These are phyloP conservation scores for Clarias macrocephalus DNA, from an alignment of 2,113 vertebrate genomes.

Conservation along the genomic window DNA sequence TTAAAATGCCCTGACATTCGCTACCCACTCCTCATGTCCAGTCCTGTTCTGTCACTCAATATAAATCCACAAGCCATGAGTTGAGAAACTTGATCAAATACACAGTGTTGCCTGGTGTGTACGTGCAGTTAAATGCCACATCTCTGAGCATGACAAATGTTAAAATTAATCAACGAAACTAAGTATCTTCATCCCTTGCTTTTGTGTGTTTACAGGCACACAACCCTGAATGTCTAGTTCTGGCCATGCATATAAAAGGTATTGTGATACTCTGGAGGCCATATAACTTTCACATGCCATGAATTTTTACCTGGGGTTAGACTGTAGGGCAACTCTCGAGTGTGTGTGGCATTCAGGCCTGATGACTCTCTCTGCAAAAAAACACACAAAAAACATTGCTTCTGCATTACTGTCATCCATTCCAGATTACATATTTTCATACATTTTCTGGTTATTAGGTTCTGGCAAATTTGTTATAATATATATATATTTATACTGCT, in stretches of 20 bases:
- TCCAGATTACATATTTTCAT: too few relatives aligned
- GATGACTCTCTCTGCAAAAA: conserved; percentile 64
- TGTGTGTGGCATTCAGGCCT: conserved; percentile 48
- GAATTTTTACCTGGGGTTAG: conserved; percentile 72
- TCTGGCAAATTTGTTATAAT: too few relatives aligned
- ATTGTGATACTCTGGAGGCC: conserved; percentile 29
- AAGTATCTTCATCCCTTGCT: too few relatives aligned
- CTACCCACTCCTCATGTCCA: background rate
- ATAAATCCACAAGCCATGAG: conserved; percentile 3
- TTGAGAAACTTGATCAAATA: background rate
- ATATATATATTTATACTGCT: too few relatives aligned
- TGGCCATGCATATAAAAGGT: conserved; percentile 16
- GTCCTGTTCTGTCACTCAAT: conserved; percentile 12
- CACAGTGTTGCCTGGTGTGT: background rate
- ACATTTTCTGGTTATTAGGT: too few relatives aligned
- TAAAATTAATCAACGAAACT: background rate
- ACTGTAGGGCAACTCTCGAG: conserved; percentile 57
- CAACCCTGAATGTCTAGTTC: conserved; percentile 31
- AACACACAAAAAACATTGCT: conserved; percentile 48
- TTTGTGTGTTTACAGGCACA: background rate
- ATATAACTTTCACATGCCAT: conserved; percentile 47
- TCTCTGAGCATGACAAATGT: background rate
- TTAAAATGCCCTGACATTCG: conserved; percentile 27
- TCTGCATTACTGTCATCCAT: background rate
- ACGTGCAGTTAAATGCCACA: background rate